These are phyloP conservation scores for Dasyprocta punctata DNA, from an alignment of 2,113 vertebrate genomes.

Conservation along the genomic window DNA sequence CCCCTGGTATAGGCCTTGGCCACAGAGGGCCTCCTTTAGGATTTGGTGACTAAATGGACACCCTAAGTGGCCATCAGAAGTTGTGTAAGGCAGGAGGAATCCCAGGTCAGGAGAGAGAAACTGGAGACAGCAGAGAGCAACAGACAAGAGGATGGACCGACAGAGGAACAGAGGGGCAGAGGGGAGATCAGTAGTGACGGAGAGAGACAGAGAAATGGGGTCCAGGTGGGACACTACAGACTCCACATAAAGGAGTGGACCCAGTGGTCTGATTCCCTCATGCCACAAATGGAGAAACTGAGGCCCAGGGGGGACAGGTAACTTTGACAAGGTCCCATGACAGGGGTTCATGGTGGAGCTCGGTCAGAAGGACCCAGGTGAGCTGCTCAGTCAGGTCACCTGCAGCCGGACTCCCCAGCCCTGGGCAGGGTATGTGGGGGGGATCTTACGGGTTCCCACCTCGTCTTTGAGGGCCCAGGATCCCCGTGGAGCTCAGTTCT, in stretches of 20 bases:
- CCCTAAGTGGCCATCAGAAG: neutral
- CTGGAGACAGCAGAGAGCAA: accelerated
- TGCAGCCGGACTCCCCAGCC: too few species aligned
- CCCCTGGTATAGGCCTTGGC: too few species aligned
- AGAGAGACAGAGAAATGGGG: neutral
- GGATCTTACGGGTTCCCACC: neutral
- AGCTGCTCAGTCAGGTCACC: neutral
- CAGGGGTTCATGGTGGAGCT: neutral
- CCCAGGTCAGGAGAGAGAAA: neutral
- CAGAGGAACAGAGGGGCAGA: neutral
- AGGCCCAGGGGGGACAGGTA: neutral
- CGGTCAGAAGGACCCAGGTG: neutral
- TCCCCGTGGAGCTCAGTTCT: neutral
- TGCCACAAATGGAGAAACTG: neutral
- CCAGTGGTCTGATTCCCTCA: too few species aligned
- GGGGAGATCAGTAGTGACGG: neutral
- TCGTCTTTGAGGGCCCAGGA: neutral
- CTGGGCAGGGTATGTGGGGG: accelerated
- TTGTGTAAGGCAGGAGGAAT: neutral
- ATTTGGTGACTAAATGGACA: too few species aligned
- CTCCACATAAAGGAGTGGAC: too few species aligned
- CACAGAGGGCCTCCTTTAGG: neutral
- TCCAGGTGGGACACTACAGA: accelerated
- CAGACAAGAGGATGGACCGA: neutral
- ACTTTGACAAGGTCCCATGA: neutral